Evolutionary conservation across 2,797 vertebrate genomes (phyloP).

Genomic region (Gephyroberyx darwinii): DNA sequence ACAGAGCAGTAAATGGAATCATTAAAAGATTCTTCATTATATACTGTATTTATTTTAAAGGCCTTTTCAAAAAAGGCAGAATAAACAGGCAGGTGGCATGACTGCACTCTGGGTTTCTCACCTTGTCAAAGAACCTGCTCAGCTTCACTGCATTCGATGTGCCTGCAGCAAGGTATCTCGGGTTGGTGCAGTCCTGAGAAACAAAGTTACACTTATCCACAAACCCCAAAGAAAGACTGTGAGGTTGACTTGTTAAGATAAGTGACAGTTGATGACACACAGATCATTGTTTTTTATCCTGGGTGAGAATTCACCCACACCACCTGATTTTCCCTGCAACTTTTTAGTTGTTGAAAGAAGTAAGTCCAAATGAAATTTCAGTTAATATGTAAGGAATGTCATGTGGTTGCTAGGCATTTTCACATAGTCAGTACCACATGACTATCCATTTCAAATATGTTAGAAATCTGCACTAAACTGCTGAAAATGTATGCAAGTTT

Average conservation of each 20-base stretch:
- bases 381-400: not conserved
- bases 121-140: slow-evolving; percentile 99
- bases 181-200: slow-evolving; percentile 94
- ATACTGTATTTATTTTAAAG: too few relatives aligned
- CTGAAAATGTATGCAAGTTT: too few relatives aligned
- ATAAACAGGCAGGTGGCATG: not conserved
- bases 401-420: not conserved
- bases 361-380: not conserved
- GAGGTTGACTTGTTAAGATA: too few relatives aligned
- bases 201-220: slow-evolving; percentile 25
- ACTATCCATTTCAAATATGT: too few relatives aligned
- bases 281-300: too few relatives aligned
- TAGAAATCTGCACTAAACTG: too few relatives aligned
- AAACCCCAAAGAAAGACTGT: slow-evolving; percentile 2
- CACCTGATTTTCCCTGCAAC: too few relatives aligned
- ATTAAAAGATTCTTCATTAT: not conserved
- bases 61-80: not conserved
- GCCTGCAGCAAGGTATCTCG: slow-evolving; percentile 93
- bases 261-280: too few relatives aligned
- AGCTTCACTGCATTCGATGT: slow-evolving; percentile 98
- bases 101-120: slow-evolving; percentile 60
- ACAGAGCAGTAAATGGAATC: not conserved
- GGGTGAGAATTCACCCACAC: too few relatives aligned
- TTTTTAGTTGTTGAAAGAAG: too few relatives aligned
- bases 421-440: too few relatives aligned